A percentile compares a stretch with the other conserved stretches of the same genome.
phyloP scores from a whole-genome alignment of 2,113 vertebrate genomes.

The Lonchura striata region DNA sequence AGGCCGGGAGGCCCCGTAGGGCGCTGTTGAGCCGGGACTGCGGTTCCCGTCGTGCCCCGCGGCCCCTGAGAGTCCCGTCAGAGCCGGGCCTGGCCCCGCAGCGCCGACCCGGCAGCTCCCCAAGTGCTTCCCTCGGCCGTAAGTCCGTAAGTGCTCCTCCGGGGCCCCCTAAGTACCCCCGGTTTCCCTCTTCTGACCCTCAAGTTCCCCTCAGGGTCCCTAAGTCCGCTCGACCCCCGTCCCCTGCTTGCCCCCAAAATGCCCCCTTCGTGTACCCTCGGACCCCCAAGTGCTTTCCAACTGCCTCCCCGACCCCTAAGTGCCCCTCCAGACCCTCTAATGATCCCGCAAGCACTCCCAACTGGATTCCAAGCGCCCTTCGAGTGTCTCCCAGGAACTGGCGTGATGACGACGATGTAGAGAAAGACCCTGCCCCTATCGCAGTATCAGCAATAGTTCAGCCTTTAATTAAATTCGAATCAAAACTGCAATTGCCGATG shows the following conservation, averaged over 20 bases:
- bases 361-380: not conserved
- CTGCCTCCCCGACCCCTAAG: too few relatives aligned
- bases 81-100: not conserved
- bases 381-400: not conserved
- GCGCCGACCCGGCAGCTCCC: not conserved
- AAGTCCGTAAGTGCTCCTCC: not conserved
- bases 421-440: not conserved
- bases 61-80: not conserved
- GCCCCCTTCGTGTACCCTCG: not conserved
- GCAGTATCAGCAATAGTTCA: not conserved
- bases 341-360: too few relatives aligned
- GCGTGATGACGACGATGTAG: too few relatives aligned
- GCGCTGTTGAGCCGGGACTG: not conserved
- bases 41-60: not conserved
- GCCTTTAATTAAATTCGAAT: not conserved
- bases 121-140: not conserved
- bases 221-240: too few relatives aligned
- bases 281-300: not conserved
- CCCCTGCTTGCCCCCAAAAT: too few relatives aligned
- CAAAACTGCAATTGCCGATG: not conserved
- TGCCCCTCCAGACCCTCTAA: not conserved
- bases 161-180: not conserved
- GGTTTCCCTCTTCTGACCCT: not conserved
- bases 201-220: too few relatives aligned
- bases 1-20: accelerated